Evolutionary conservation across 2,797 vertebrate genomes (phyloP).

Genomic region (Phalanger gymnotis): DNA sequence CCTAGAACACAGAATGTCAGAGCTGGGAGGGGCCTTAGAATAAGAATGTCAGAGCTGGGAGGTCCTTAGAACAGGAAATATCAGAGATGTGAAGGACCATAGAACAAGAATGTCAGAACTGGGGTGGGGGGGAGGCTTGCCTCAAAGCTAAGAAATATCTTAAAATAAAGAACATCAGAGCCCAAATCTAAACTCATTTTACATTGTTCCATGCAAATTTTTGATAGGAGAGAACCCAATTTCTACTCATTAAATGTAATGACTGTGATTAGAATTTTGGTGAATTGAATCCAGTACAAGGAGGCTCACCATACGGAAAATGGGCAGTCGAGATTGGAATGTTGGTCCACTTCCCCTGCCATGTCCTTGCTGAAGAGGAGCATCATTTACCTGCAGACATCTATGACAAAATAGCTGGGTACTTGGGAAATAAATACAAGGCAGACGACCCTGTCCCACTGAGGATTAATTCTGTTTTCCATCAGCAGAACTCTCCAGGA

Average conservation of each 20-base stretch:
- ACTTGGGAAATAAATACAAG: background rate
- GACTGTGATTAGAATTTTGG: accelerated
- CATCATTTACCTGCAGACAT: accelerated
- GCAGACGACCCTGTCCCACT: accelerated
- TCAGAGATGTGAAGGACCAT: background rate
- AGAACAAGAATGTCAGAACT: background rate
- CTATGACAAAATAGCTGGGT: background rate
- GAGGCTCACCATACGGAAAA: background rate
- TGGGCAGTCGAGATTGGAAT: background rate
- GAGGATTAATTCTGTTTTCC: background rate
- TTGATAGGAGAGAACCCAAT: accelerated
- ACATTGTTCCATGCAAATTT: background rate
- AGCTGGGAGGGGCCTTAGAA: background rate
- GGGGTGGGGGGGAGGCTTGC: too few relatives aligned
- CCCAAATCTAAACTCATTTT: background rate
- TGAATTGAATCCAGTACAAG: accelerated
- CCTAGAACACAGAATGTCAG: too few relatives aligned
- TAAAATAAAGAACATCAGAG: background rate
- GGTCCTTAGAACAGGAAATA: too few relatives aligned
- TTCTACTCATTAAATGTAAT: background rate
- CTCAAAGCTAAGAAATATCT: background rate
- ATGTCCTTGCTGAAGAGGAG: accelerated
- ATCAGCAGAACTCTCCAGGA: background rate
- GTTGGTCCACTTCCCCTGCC: accelerated
- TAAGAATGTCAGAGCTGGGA: background rate